Base-by-base conservation (phyloP, 2,797 vertebrate species). In the Enteromius fasciolatus region DNA sequence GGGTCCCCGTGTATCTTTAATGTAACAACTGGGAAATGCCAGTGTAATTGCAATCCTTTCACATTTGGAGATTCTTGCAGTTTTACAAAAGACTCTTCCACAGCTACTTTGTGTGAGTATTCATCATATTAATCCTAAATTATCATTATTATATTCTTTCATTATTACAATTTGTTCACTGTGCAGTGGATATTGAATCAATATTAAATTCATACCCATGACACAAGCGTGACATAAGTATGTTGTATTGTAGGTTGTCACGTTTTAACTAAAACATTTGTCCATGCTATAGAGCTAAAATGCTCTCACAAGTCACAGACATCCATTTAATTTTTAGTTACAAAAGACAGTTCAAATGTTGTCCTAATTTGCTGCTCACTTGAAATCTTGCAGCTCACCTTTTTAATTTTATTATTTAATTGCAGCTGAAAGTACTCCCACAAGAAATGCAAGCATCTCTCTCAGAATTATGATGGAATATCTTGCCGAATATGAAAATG, bases 361-460 rank as follows among this genome's bases (percentile, higher is more conserved):
- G 10, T 25, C n/a, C 2, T 0, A 59, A 18, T 59, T 11, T 57
- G 31, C 2, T 3, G 52, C 52, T n/a, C 52, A 12, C 3, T 12
- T 44, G 10, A 44, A 44, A 44, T 44, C 44, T 41, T 41, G 39
- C 39, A 41, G 39, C 39, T 41, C 39, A 41, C 39, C 15, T 50
- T 11, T 78, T 1, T 31, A 10, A 68, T 52, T 11, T 4, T 68
- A n/a, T n/a, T 2, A 25, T 77, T 28, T 44, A 0, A 10, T 80
- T 72, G 84, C 87, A 91, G 25, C 83, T 93, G 90, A 90, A 79
- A 8, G 2, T 0, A 87, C 5, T 59, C 93, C 88, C 36, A 87
- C 85, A 67, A 87, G 90, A 83, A 89, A 90, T 28, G 84, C 82
- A 18, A 90, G 84, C 59, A 68, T 94, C 61, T 88, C 87, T 64